These are phyloP conservation scores for Lasiommata megera DNA, from an alignment of 2,888 invertebrate species.

Conservation along the genomic window DNA sequence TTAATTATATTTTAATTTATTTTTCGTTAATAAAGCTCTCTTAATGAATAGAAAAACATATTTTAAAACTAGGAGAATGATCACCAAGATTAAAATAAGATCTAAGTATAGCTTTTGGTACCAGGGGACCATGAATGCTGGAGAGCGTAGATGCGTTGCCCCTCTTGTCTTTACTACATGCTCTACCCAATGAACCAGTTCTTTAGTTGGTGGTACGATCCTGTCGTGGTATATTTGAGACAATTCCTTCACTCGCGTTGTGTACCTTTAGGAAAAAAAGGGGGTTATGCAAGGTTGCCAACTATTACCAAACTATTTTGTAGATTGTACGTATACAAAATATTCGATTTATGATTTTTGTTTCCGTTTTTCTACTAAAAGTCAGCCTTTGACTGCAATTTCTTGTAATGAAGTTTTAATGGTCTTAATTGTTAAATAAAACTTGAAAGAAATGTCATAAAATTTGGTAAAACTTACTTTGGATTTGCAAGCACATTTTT, in stretches of 20 bases:
- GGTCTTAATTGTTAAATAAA: too few species aligned
- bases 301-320: not conserved
- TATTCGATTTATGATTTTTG: too few species aligned
- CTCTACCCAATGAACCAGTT: conserved; percentile 51
- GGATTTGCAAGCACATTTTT: conserved; percentile 43
- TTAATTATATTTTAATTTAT: conserved; percentile 9
- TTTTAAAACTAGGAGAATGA: conserved; percentile 6
- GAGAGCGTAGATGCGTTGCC: conserved; percentile 50
- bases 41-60: not conserved
- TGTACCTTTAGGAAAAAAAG: conserved; percentile 23
- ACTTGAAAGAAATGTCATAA: too few species aligned
- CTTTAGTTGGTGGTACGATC: conserved; percentile 41
- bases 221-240: conserved; percentile 51
- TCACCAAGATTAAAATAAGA: conserved; percentile 29
- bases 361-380: too few species aligned
- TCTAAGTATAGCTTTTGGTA: conserved; percentile 56
- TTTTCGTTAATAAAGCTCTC: not conserved
- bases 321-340: too few species aligned
- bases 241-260: conserved; percentile 41
- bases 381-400: too few species aligned
- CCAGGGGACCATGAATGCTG: conserved; percentile 46
- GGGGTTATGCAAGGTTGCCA: not conserved
- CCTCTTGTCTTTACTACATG: conserved; percentile 51
- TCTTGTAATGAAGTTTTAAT: too few species aligned
- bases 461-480: conserved; percentile 44